Evolutionary conservation across 2,113 vertebrate genomes (phyloP), one percentile per base, ranked within the genome.

Genomic region (Butastur rufipennis): DNA sequence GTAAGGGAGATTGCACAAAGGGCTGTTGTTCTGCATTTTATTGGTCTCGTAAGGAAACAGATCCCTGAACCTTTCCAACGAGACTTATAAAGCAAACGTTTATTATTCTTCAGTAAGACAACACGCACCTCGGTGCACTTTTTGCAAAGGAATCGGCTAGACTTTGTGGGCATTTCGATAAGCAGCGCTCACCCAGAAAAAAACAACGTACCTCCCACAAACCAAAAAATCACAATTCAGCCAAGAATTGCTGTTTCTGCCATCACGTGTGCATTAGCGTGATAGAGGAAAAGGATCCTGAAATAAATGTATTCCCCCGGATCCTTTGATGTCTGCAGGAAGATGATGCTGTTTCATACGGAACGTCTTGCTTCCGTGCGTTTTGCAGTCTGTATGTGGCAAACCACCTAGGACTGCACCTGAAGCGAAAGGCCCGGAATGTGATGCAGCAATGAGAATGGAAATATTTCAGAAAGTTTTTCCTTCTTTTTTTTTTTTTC

Each of bases 281-380:
- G 91, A 31, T 2, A 14, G 75, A 62, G 70, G 55, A 52, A 73
- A 85, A 90, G 81, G 82, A 56, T 56, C 78, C 88, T 27, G 75
- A 3, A 59, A 66, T 16, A 59, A 83, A 65, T 16, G 18, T 11
- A 71, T 94, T 62, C 78, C 82, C 52, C 55, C 12, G 11, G 36
- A 63, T 43, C 63, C 80, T 91, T 92, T 90, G 93, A 86, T 91
- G 93, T 71, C 86, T 71, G 89, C 48, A 5, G 88, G 91, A 66
- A 32, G 93, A 83, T 4, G 86, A 15, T 36, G 94, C 80, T n/a
- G 40, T 17, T 70, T 38, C 75, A 13, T 8, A 11, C 66, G 2
- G 26, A 7, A 5, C 38, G 1, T 22, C 86, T 25, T 3, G 10
- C 66, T 12, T 2, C 7, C 0, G 13, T 8, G 85, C 34, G 1